Evolutionary conservation across 2,888 invertebrate species (phyloP), one percentile per base, ranked within the genome.

Genomic region (Nesidiocoris tenuis): DNA sequence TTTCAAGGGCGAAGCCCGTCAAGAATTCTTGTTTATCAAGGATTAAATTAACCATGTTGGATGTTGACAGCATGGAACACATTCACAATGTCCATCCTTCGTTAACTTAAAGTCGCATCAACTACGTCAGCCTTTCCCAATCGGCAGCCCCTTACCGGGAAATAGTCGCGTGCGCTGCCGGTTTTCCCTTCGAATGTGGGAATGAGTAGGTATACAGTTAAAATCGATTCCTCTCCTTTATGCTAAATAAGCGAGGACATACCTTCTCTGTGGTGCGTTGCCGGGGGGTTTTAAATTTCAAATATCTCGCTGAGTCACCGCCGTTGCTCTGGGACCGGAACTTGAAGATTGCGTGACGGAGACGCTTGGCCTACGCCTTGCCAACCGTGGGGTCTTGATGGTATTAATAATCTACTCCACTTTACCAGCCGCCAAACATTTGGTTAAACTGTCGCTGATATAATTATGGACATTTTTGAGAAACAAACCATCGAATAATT

Each of bases 1-100:
- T n/a, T n/a, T n/a, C n/a, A n/a, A n/a, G n/a, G n/a, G n/a, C n/a
- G n/a, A n/a, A n/a, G n/a, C n/a, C n/a, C n/a, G n/a, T n/a, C n/a
- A n/a, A n/a, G n/a, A n/a, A n/a, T n/a, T n/a, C n/a, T n/a, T n/a
- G n/a, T n/a, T n/a, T n/a, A n/a, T n/a, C n/a, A n/a, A n/a, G n/a
- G n/a, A n/a, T n/a, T n/a, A n/a, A n/a, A n/a, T n/a, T n/a, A n/a
- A n/a, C n/a, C n/a, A n/a, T n/a, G n/a, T n/a, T n/a, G n/a, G n/a
- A n/a, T n/a, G n/a, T n/a, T n/a, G n/a, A n/a, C n/a, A n/a, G n/a
- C n/a, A n/a, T n/a, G n/a, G n/a, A n/a, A 70, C 70, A 56, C 57
- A 70, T 57, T 70, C 70, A 70, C 57, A 70, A 57, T 59, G 19
- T 59, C 59, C 24, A 70, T 70, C 24, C 70, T n/a, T n/a, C n/a